Conservation (phyloP, 2,797 vertebrate genomes). For the Pteropus rufus region DNA sequence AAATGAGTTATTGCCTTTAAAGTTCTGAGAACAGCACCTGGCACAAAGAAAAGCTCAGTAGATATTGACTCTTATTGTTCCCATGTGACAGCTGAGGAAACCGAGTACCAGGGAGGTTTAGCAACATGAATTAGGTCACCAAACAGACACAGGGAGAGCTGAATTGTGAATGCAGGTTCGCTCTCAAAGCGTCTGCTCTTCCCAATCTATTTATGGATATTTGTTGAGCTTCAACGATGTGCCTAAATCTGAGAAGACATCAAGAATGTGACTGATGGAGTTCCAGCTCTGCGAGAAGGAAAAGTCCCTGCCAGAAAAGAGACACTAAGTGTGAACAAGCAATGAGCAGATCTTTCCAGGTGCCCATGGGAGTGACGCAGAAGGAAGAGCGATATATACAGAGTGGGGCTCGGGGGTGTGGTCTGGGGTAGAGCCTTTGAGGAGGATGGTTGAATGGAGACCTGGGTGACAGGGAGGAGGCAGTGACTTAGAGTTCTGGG, state of each 20-base stretch:
- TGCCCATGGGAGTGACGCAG: not conserved
- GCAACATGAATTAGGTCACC: not conserved
- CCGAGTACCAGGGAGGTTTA: not conserved
- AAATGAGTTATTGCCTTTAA: not conserved
- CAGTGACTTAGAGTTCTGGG: not conserved
- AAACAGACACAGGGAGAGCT: not conserved
- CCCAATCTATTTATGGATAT: not conserved
- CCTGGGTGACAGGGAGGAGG: not conserved
- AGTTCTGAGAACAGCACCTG: not conserved
- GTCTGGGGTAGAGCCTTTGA: not conserved
- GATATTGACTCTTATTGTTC: not conserved
- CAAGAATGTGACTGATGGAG: not conserved
- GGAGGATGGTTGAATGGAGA: not conserved
- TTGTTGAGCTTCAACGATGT: not conserved
- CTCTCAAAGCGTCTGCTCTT: not conserved
- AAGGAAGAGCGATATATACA: not conserved
- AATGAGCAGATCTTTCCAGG: not conserved
- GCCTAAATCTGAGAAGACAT: not conserved
- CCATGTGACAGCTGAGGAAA: not conserved
- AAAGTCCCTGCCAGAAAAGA: not conserved
- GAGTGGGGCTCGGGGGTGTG: not conserved
- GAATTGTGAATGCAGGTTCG: not conserved
- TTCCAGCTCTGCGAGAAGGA: not conserved
- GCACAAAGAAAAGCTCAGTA: not conserved
- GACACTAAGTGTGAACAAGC: not conserved